phyloP scores from a whole-genome alignment of 2,113 vertebrate species.

The Dascyllus trimaculatus region DNA sequence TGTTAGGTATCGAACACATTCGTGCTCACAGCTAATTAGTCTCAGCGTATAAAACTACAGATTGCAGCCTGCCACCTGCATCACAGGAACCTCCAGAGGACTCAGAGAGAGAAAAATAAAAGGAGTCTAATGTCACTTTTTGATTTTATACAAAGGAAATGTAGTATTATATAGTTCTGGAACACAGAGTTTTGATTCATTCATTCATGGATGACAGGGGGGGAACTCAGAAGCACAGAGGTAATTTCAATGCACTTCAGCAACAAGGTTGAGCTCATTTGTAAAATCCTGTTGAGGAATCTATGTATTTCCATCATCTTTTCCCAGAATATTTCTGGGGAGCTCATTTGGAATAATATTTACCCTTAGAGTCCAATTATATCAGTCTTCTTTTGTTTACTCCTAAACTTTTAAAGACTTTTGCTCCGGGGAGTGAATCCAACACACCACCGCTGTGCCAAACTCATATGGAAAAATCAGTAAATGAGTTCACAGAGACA shows the following conservation, averaged over 20 bases:
- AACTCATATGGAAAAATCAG: constrained; percentile 35
- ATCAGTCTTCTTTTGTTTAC: constrained; percentile 61
- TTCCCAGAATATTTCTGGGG: constrained; percentile 38
- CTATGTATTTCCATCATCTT: background rate
- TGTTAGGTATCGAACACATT: constrained; percentile 18
- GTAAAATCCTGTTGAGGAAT: constrained; percentile 49
- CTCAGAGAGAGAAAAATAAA: constrained; percentile 1
- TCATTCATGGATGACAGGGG: background rate
- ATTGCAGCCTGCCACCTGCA: constrained; percentile 2
- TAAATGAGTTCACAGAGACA: constrained; percentile 47
- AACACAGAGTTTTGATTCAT: background rate
- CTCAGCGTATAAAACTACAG: background rate
- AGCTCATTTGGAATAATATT: constrained; percentile 52
- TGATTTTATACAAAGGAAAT: background rate
- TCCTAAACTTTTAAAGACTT: constrained; percentile 48
- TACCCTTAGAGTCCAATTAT: constrained; percentile 65
- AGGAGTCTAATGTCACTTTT: background rate
- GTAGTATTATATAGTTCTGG: background rate
- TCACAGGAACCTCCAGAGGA: background rate
- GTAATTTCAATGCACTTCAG: constrained; percentile 13
- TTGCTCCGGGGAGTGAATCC: constrained; percentile 13
- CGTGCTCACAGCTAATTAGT: constrained; percentile 13
- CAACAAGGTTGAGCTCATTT: constrained; percentile 19
- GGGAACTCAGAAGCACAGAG: constrained; percentile 4
- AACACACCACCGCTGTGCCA: constrained; percentile 3